Evolutionary conservation across 2,888 invertebrate species (phyloP).

Genomic region (Drosophila paranaensis): DNA sequence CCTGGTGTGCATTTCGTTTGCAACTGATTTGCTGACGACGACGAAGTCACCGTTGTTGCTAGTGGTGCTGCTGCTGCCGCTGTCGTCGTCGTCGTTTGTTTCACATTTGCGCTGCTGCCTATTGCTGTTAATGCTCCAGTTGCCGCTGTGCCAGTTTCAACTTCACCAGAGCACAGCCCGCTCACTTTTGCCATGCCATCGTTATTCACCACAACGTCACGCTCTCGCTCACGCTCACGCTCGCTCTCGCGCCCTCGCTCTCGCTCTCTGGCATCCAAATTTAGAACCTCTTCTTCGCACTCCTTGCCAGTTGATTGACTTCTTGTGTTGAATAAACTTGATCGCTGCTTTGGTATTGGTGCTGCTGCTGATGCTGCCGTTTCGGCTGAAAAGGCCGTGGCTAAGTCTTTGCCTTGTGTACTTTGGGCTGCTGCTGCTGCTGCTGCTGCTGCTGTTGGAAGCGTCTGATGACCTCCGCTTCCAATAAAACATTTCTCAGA

Average conservation of each 20-base stretch:
- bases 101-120: conserved; percentile 19
- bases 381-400: conserved; percentile 70
- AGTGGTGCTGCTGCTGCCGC: conserved; percentile 22
- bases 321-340: conserved; percentile 74
- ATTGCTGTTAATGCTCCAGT: conserved; percentile 70
- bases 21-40: conserved; percentile 82
- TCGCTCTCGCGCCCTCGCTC: conserved; percentile 25
- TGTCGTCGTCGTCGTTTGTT: no score
- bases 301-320: conserved; percentile 73
- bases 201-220: conserved; percentile 53
- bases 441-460: conserved; percentile 44
- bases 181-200: conserved; percentile 30
- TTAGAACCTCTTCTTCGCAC: conserved; percentile 70
- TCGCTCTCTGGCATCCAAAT: conserved; percentile 58
- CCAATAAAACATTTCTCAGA: conserved; percentile 80
- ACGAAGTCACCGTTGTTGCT: conserved; percentile 46
- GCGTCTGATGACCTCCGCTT: conserved; percentile 83
- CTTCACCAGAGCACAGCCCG: conserved; percentile 64
- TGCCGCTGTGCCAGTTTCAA: conserved; percentile 70
- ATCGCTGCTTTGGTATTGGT: conserved; percentile 81
- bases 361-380: conserved; percentile 41
- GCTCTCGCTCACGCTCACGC: conserved; percentile 43
- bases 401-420: conserved; percentile 56
- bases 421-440: conserved; percentile 52
- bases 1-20: conserved; percentile 83